Evolutionary conservation across 2,888 invertebrate species (phyloP), one percentile per base, ranked within the genome.

Genomic region (Zygogramma bicolorata): DNA sequence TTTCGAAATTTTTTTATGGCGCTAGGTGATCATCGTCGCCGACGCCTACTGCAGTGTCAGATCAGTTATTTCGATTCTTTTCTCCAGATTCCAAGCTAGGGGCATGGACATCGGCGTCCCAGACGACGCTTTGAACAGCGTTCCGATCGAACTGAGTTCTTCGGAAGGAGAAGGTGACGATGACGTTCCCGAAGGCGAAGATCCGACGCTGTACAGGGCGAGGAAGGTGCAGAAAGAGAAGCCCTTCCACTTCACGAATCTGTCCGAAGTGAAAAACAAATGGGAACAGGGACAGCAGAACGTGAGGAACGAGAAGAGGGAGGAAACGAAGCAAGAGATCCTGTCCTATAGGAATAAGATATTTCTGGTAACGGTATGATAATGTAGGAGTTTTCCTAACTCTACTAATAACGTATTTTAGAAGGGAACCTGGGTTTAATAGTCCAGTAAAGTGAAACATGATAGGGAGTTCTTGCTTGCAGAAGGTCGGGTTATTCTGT

Each of bases 241-340:
- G 75, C 94, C 95, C 0, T 91, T 95, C 70, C 93, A 94, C 46
- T 92, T 95, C 86, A 92, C 92, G 77, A 93, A 94, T 85, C 94
- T 95, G 93, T 93, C 92, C 80, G 95, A 95, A 86, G 94, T 95
- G 8, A 94, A 94, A 81, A 93, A 91, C 75, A 91, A 92, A 83
- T 96, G 95, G 91, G 96, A 96, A 86, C 89, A 89, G n/a, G 93
- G 92, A 0, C 90, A 87, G 63, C 82, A 84, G 60, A 86, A 89
- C 69, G 85, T 88, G 3, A 88, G 89, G 49, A 92, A 95, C 80
- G 91, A 92, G 74, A 88, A 94, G 22, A 91, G 94, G 8, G 94
- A 95, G 80, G 94, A 95, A 84, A 89, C 95, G 59, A 96, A 96
- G 84, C 95, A 95, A 84, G 97, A 97, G 88, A 93, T 96, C 78